A percentile compares a stretch with the other conserved stretches of the same genome.
Evolutionary conservation across 2,797 vertebrate species (phyloP).

Genomic region (Sternotherus odoratus): DNA sequence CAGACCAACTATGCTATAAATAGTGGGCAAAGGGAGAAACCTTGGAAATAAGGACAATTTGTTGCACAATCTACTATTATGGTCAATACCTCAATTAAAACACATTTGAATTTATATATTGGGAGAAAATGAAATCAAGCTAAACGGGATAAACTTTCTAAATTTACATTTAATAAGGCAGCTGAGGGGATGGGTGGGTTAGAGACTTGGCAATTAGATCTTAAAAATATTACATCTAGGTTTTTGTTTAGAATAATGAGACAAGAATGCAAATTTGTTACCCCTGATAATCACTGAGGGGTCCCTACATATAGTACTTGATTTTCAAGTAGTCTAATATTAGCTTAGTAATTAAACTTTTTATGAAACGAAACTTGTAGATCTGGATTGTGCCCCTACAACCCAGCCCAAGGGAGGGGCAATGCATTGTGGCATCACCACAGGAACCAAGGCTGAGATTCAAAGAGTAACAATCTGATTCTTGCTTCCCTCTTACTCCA

Average conservation of each 20-base stretch:
- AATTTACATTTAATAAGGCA: not conserved
- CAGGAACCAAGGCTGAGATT: not conserved
- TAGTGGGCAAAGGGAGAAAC: fast-evolving
- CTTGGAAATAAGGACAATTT: not conserved
- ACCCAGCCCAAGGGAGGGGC: not conserved
- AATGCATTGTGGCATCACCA: not conserved
- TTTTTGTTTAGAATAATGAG: not conserved
- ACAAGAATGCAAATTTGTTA: not conserved
- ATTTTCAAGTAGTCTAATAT: not conserved
- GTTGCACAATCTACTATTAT: not conserved
- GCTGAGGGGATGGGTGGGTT: not conserved
- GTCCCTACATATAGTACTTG: fast-evolving
- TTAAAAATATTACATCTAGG: not conserved
- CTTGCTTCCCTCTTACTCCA: not conserved
- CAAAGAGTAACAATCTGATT: not conserved
- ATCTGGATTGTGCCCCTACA: not conserved
- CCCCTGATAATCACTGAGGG: not conserved
- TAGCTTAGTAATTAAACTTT: not conserved
- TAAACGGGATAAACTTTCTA: not conserved
- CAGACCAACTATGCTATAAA: not conserved
- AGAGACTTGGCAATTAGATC: not conserved
- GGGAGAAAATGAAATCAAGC: not conserved
- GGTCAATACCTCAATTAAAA: not conserved
- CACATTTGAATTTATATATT: fast-evolving
- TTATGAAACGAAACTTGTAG: not conserved